These are phyloP conservation scores for Nycticryphes semicollaris DNA, from an alignment of 2,113 vertebrate species.

Conservation along the genomic window DNA sequence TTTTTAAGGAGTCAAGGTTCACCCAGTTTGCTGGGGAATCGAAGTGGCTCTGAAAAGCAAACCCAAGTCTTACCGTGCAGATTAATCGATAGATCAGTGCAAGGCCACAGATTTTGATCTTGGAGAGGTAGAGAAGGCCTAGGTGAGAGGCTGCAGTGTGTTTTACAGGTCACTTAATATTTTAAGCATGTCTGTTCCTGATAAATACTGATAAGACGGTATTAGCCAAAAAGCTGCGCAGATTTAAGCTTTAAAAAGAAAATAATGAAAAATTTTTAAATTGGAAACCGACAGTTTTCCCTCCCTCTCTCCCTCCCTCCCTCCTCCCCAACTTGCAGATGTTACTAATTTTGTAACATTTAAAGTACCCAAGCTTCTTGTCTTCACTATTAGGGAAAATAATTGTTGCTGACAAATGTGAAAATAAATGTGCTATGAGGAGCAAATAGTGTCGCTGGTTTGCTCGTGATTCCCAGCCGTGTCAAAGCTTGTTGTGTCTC, in stretches of 20 bases:
- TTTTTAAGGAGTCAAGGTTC: conserved; percentile 14
- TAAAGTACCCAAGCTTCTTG: conserved; percentile 23
- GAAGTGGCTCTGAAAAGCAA: background rate
- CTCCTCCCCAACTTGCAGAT: conserved; percentile 36
- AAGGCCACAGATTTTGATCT: background rate
- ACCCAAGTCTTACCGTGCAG: background rate
- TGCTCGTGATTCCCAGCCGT: conserved; percentile 18
- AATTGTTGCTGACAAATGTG: conserved; percentile 59
- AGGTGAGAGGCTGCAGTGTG: background rate
- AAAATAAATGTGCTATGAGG: conserved; percentile 34
- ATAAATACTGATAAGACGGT: background rate
- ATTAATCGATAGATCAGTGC: background rate
- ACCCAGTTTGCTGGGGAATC: background rate
- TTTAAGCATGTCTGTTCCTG: background rate
- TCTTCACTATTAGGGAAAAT: conserved; percentile 58
- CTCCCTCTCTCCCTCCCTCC: background rate
- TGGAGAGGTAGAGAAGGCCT: background rate
- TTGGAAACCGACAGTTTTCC: conserved; percentile 32
- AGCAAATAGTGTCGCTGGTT: conserved; percentile 12
- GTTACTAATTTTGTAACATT: conserved; percentile 33
- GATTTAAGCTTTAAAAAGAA: background rate
- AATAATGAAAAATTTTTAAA: background rate
- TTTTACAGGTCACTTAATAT: background rate
- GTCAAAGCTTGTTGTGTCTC: conserved; percentile 54
- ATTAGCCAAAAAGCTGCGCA: background rate